Base-by-base conservation (phyloP, 2,797 vertebrate species). In the Ammospiza maritima region DNA sequence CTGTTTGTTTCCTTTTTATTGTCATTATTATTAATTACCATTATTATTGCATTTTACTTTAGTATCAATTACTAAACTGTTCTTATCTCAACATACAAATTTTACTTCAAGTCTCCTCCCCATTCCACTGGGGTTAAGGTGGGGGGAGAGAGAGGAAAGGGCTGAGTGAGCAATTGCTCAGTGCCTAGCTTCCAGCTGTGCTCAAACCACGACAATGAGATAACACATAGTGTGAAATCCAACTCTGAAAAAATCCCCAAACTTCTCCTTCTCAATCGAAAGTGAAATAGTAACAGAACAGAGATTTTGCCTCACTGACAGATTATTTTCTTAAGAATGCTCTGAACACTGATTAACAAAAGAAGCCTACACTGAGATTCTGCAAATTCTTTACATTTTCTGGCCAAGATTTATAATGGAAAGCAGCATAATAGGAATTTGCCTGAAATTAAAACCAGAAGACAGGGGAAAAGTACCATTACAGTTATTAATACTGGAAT, bases 331-430 rank as follows among this genome's bases (percentile, higher is more conserved):
- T 44, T 70, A 91, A 78, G 73, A 96, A 86, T 3, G 14, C 56
- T 48, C 42, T 47, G 64, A 87, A 84, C 22, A 27, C 40, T 57
- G 62, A 88, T 89, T 94, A 95, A 78, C 64, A 79, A 86, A 94
- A 93, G 66, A 66, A 90, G 85, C 91, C 88, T 61, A 93, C 70
- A 32, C 17, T 42, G 47, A 86, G 58, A 93, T 89, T 95, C 86
- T 95, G 64, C 42, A 72, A 94, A 96, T 95, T 94, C 90, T 95
- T 95, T 80, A 90, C 71, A 80, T 96, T 93, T 94, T 89, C 77
- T 93, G 78, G 77, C 83, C n/a, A 76, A 62, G 80, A 77, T 53
- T 74, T 85, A 70, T 30, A 70, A 85, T 23, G 38, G 48, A 94
- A 94, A 89, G 45, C 26, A 82, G 36, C 29, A 70, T 53, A 94